Percentiles rank a stretch among this genome's conserved stretches.
Conservation (phyloP, 2,797 vertebrate genomes). For the Cossypha niveicapilla region DNA sequence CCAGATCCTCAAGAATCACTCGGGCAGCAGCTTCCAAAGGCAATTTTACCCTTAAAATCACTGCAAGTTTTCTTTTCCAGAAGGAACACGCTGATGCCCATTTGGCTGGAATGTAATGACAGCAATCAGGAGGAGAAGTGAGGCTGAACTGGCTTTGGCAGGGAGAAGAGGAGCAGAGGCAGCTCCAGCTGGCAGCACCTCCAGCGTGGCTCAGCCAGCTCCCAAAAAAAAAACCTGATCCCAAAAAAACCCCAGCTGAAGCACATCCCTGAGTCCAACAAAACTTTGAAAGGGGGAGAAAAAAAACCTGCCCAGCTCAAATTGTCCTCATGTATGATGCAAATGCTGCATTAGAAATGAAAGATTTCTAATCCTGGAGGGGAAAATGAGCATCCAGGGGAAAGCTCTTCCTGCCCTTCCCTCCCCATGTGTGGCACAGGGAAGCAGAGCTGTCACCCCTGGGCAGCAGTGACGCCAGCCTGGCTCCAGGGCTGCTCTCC, state of each 20-base stretch:
- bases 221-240: background rate
- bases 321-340: background rate
- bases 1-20: background rate
- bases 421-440: background rate
- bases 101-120: background rate
- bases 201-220: background rate
- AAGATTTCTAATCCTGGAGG: background rate
- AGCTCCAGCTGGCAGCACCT: background rate
- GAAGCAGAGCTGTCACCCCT: background rate
- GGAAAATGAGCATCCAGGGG: background rate
- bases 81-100: background rate
- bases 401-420: background rate
- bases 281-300: background rate
- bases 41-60: slow-evolving; percentile 2
- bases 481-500: background rate
- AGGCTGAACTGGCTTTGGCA: slow-evolving; percentile 17
- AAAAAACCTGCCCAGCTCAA: background rate
- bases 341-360: background rate
- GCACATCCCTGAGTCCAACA: background rate
- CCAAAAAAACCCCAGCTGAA: background rate
- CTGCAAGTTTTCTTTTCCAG: background rate
- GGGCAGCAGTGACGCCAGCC: background rate
- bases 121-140: background rate
- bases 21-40: background rate
- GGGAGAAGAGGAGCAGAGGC: background rate